Percentiles rank a stretch among this genome's conserved stretches.
phyloP scores from a whole-genome alignment of 2,888 invertebrate genomes.

The Fabriciana adippe region DNA sequence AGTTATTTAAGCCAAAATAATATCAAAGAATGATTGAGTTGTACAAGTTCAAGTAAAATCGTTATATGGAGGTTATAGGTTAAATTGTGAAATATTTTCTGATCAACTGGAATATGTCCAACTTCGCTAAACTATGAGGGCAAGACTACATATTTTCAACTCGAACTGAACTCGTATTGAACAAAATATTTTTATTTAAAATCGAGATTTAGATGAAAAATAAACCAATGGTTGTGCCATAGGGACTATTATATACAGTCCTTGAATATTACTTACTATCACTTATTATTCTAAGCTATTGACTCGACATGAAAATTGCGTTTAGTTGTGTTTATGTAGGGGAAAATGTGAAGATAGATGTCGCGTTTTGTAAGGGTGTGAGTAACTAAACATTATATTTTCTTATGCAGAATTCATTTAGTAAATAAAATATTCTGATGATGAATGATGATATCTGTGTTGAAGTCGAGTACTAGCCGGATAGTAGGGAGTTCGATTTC shows the following conservation, averaged over 20 bases:
- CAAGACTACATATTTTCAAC: constrained; percentile 27
- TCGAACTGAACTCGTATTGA: constrained; percentile 12
- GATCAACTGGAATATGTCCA: constrained; percentile 40
- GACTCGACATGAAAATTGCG: constrained; percentile 79
- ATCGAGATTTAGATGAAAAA: constrained; percentile 25
- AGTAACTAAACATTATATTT: constrained; percentile 5
- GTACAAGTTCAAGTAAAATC: constrained; percentile 31
- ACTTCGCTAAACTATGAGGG: constrained; percentile 23
- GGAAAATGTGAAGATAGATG: constrained; percentile 54
- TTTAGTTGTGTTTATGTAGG: constrained; percentile 75
- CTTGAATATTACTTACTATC: constrained; percentile 77
- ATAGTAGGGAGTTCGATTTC: no score
- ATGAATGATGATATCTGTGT: no score
- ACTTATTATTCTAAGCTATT: constrained; percentile 81
- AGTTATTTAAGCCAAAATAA: background rate
- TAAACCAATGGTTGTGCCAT: constrained; percentile 45
- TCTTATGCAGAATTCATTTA: background rate
- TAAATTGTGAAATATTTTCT: constrained; percentile 40
- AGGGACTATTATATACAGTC: constrained; percentile 66
- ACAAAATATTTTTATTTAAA: constrained; percentile 7
- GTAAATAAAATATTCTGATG: no score
- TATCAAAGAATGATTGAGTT: constrained; percentile 17
- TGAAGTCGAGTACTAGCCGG: no score
- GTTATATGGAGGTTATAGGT: constrained; percentile 36
- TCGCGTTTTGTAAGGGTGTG: constrained; percentile 13